Conservation (phyloP, 1,140 invertebrate genomes). For the Littorina saxatilis region DNA sequence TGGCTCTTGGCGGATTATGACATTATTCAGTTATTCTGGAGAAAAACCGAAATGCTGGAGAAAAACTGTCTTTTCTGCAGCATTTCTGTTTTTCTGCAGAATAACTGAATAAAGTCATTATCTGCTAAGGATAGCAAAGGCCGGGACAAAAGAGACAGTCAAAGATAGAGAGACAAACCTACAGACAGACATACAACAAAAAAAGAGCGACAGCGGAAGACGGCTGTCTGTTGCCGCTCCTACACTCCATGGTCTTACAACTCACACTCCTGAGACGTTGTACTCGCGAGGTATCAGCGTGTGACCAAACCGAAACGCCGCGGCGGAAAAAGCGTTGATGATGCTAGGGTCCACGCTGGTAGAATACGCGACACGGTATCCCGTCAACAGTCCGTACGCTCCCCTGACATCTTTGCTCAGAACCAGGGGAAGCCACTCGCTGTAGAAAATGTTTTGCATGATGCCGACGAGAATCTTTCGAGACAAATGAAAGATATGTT, state of each 20-base stretch:
- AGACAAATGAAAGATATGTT: constrained; percentile 87
- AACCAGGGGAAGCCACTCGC: constrained; percentile 79
- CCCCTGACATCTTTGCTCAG: not conserved
- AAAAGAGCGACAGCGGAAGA: too few species aligned
- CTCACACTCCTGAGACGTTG: not conserved
- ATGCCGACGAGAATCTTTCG: constrained; percentile 96
- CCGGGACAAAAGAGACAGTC: too few species aligned
- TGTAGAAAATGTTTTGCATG: constrained; percentile 96
- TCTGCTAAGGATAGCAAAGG: too few species aligned
- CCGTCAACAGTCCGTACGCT: constrained; percentile 7
- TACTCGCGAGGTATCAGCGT: constrained; percentile 23
- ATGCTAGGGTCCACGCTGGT: constrained; percentile 26
- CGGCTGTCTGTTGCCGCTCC: not conserved
- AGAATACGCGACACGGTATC: not conserved
- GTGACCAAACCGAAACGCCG: constrained; percentile 44
- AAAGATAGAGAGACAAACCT: not conserved
- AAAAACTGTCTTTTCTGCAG: too few species aligned
- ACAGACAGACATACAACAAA: not conserved
- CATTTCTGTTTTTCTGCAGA: too few species aligned
- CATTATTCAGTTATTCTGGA: too few species aligned
- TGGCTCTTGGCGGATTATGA: too few species aligned
- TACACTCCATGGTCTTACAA: too few species aligned
- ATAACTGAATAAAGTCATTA: too few species aligned
- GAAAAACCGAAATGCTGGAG: too few species aligned
- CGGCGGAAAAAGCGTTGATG: constrained; percentile 43